A percentile compares a stretch with the other conserved stretches of the same genome.
These are phyloP conservation scores for Chunga burmeisteri DNA, from an alignment of 2,113 vertebrate species.

Conservation along the genomic window DNA sequence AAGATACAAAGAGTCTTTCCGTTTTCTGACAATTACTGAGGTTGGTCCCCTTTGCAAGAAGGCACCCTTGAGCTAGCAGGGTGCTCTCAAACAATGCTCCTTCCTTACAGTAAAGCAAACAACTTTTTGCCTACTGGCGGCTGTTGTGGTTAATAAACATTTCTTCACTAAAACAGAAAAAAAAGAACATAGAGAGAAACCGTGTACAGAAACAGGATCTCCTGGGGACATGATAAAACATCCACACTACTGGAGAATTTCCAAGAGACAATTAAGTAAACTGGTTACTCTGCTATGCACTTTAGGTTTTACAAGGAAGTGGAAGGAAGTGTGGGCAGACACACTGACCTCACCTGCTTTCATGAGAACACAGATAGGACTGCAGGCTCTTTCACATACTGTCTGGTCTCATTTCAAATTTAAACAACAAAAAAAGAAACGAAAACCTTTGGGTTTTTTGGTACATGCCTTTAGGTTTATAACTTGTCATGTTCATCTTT, in stretches of 20 bases:
- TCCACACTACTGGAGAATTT: neutral
- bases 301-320: neutral
- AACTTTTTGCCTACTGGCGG: neutral
- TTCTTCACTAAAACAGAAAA: neutral
- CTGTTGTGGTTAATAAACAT: neutral
- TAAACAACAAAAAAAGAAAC: neutral
- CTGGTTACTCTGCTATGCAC: neutral
- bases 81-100: neutral
- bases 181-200: neutral
- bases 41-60: neutral
- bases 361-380: neutral
- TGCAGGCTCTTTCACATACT: neutral
- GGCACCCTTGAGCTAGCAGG: neutral
- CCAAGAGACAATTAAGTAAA: neutral
- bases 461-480: neutral
- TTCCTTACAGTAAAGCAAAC: neutral
- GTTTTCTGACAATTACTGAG: neutral
- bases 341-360: neutral
- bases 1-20: neutral
- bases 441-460: neutral
- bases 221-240: neutral
- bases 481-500: neutral
- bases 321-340: neutral
- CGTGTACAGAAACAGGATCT: neutral
- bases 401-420: neutral